Evolutionary conservation across 2,113 vertebrate species (phyloP).

Genomic region (Micronisus gabar): DNA sequence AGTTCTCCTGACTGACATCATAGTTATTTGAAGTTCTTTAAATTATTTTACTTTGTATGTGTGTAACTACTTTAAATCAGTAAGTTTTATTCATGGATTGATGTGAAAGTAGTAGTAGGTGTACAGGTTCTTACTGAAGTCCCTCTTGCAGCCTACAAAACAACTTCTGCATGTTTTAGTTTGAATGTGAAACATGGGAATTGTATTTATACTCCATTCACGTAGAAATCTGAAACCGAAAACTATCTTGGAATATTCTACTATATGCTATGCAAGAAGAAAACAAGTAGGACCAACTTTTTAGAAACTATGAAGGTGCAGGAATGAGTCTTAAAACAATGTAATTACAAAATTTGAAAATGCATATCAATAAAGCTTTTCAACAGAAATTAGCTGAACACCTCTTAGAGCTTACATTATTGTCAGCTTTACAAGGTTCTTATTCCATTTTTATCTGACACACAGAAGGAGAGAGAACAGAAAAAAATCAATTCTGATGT

Average conservation of each 20-base stretch:
- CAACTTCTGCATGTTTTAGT: not conserved
- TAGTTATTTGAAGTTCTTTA: not conserved
- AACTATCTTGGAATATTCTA: not conserved
- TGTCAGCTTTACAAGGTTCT: constrained; percentile 8
- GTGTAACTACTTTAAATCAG: not conserved
- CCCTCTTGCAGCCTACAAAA: not conserved
- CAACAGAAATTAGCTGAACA: not conserved
- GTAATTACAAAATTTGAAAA: not conserved
- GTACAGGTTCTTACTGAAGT: not conserved
- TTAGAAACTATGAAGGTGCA: not conserved
- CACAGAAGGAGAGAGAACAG: not conserved
- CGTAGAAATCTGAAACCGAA: not conserved
- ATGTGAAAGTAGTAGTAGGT: not conserved
- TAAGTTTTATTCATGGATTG: not conserved
- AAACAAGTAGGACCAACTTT: not conserved
- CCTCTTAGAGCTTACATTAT: not conserved
- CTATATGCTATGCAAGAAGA: not conserved
- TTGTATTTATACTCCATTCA: not conserved
- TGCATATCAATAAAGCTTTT: not conserved
- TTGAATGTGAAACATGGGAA: not conserved
- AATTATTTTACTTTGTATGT: not conserved
- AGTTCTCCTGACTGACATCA: not conserved
- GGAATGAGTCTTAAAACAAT: not conserved
- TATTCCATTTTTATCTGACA: constrained; percentile 27
- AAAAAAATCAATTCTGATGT: constrained; percentile 39